A percentile compares a stretch with the other conserved stretches of the same genome.
These are phyloP conservation scores for Chaetops frenatus DNA, from an alignment of 2,113 vertebrate genomes.

Conservation along the genomic window DNA sequence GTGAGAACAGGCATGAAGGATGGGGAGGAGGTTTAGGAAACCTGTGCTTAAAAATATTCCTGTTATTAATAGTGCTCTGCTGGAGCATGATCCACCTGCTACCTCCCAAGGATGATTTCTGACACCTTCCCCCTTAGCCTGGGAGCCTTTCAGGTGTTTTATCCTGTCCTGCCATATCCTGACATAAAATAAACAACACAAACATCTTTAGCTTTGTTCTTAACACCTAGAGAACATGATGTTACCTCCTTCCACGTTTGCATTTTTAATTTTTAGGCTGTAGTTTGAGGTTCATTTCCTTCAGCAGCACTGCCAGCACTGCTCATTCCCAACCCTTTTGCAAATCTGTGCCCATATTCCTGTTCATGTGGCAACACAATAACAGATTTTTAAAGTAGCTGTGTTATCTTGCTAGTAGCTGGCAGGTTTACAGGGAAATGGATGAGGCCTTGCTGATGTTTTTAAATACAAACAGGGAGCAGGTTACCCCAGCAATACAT, in stretches of 20 bases:
- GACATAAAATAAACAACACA: background rate
- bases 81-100: background rate
- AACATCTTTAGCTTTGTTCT: slow-evolving; percentile 27
- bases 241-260: background rate
- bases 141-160: background rate
- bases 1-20: background rate
- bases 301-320: background rate
- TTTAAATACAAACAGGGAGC: background rate
- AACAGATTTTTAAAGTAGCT: background rate
- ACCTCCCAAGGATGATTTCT: background rate
- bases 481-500: background rate
- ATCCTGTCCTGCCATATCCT: background rate
- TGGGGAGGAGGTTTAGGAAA: background rate
- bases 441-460: background rate
- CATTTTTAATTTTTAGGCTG: background rate
- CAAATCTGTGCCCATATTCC: background rate
- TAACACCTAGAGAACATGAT: background rate
- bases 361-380: background rate
- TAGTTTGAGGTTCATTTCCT: background rate
- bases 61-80: background rate
- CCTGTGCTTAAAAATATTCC: background rate
- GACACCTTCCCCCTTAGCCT: background rate
- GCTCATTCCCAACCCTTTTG: background rate
- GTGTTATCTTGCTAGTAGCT: background rate
- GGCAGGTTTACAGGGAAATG: background rate